Percentiles rank a stretch among this genome's conserved stretches.
Evolutionary conservation across 2,888 invertebrate species (phyloP).

Genomic region (Ashinkailepas kermadecensis): DNA sequence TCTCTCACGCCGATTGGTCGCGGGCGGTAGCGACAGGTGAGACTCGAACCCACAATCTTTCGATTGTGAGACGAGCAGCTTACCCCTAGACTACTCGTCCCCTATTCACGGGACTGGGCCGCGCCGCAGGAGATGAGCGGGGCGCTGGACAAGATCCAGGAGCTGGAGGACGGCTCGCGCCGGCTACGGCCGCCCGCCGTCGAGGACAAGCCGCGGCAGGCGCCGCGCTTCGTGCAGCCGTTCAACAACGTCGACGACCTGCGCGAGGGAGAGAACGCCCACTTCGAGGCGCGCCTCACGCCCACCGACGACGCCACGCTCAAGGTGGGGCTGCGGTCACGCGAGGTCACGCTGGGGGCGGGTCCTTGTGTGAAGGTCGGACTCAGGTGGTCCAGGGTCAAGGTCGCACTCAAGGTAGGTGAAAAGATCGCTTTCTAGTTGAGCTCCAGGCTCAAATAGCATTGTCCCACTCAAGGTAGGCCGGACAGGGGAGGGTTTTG

Average conservation of each 20-base stretch:
- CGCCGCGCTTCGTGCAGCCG: conserved; percentile 83
- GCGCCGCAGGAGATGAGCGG: conserved; percentile 75
- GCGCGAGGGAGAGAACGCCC: conserved; percentile 83
- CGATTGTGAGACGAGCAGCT: too few relatives aligned
- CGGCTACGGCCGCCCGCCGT: conserved; percentile 63
- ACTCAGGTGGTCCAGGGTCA: too few relatives aligned
- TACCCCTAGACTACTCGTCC: too few relatives aligned
- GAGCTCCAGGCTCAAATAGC: too few relatives aligned
- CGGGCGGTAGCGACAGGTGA: too few relatives aligned
- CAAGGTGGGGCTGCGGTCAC: conserved; percentile 48
- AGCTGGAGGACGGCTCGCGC: conserved; percentile 79
- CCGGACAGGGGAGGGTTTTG: too few relatives aligned
- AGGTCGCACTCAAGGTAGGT: too few relatives aligned
- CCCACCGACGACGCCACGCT: conserved; percentile 86
- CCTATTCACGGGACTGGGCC: too few relatives aligned
- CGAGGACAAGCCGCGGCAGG: conserved; percentile 69
- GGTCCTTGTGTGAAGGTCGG: background rate
- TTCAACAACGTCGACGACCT: conserved; percentile 76
- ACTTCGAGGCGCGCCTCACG: conserved; percentile 79
- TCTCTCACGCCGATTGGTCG: too few relatives aligned
- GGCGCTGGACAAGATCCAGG: conserved; percentile 85
- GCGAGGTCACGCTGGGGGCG: background rate
- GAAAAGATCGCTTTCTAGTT: too few relatives aligned
- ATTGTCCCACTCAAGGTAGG: too few relatives aligned
- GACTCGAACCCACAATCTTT: too few relatives aligned